Base-by-base conservation (phyloP, 2,113 vertebrate species). In the Zingel zingel region DNA sequence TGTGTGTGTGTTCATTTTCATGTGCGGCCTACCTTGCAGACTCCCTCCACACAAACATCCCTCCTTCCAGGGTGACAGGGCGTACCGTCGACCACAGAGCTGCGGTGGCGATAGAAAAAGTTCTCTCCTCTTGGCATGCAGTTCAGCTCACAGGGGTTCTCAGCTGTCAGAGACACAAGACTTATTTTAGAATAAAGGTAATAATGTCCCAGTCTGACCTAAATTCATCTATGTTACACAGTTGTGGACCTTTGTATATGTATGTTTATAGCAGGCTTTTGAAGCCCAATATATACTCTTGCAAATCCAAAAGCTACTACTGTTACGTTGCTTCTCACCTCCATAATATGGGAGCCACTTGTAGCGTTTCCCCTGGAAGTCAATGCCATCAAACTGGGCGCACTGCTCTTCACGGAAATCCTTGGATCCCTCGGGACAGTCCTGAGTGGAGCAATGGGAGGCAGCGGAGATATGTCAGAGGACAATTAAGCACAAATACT, bases 341-440 rank as follows among this genome's bases (percentile, higher is more conserved):
- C 96, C 96, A 0, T 98, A 97, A 93, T 99, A 99, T 0, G 98
- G 96, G 66, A 99, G 95, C 98, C 98, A 99, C 81, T 96, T 96
- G 93, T 97, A 97, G 67, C 74, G 96, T 79, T 96, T 97, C 12
- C 97, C 98, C 89, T 98, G 96, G 88, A 99, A 99, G 81, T 97
- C 96, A 0, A 59, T 93, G 21, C 94, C 95, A 4, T 99, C 97
- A 0, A 97, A 97, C 82, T 97, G 93, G 1, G 98, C 86, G 80
- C 98, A 99, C 86, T 99, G 98, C 84, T 98, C 96, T 2, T 98
- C 98, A 14, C 98, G 94, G 93, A 99, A 98, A 86, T 99, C 98
- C 15, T 36, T 86, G 59, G 96, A 94, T 1, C 96, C 97, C 1
- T 96, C 96, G 0, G 97, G 97, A 84, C 98, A 99, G 87, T 95